phyloP scores from a whole-genome alignment of 2,797 vertebrate genomes.

The Apodemus agrarius region DNA sequence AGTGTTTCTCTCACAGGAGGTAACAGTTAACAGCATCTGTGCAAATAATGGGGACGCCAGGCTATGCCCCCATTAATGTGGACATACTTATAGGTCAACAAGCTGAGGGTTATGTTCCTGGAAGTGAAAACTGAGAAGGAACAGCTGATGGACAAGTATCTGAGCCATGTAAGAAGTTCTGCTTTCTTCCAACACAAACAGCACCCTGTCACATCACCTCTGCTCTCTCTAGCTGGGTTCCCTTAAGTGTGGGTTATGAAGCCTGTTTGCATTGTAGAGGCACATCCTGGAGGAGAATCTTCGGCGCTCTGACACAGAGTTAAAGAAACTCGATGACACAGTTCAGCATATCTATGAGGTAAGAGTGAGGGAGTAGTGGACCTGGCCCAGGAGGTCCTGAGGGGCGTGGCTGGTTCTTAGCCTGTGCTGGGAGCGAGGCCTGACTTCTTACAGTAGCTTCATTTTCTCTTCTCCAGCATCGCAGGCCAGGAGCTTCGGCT shows the following conservation, averaged over 20 bases:
- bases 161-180: conserved; percentile 78
- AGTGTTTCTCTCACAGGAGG: conserved; percentile 86
- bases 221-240: background rate
- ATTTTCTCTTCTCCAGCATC: background rate
- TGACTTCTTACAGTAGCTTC: background rate
- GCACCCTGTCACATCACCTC: background rate
- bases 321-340: conserved; percentile 81
- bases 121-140: conserved; percentile 83
- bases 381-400: background rate
- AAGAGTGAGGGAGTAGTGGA: conserved; percentile 36
- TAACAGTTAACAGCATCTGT: conserved; percentile 69
- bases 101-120: conserved; percentile 85
- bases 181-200: background rate
- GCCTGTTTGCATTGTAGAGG: conserved; percentile 78
- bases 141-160: conserved; percentile 73
- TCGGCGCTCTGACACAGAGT: conserved; percentile 70
- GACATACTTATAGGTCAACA: conserved; percentile 82
- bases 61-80: conserved; percentile 51
- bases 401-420: background rate
- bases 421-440: background rate
- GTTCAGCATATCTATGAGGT: conserved; percentile 86
- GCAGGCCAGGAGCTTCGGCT: background rate
- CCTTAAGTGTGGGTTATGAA: conserved; percentile 13
- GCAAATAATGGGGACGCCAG: conserved; percentile 35
- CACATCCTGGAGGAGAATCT: conserved; percentile 83